Conservation (phyloP, 2,888 invertebrate species). For the Drosophila fungiperda region DNA sequence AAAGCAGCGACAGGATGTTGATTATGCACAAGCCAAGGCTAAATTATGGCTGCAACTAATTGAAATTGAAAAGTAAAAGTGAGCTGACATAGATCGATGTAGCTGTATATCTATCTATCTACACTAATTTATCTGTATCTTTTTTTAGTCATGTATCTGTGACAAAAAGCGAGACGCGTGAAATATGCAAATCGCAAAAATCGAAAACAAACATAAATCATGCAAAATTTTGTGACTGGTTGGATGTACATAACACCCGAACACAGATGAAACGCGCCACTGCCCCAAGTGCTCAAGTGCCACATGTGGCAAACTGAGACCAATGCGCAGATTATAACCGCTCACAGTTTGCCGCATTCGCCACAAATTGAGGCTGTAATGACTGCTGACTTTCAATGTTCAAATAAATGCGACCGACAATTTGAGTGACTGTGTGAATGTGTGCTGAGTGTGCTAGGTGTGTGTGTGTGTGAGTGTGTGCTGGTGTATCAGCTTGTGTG, state of each 20-base stretch:
- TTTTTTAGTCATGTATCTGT: slow-evolving; percentile 27
- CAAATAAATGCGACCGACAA: slow-evolving; percentile 75
- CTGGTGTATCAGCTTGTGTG: not conserved
- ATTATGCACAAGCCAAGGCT: slow-evolving; percentile 28
- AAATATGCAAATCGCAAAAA: slow-evolving; percentile 76
- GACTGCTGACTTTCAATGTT: slow-evolving; percentile 77
- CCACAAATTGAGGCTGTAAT: slow-evolving; percentile 74
- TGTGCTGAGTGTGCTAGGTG: slow-evolving; percentile 9
- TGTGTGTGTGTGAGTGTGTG: slow-evolving; percentile 1
- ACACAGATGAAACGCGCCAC: slow-evolving; percentile 13
- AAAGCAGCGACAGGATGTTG: slow-evolving; percentile 29
- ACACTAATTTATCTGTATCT: slow-evolving; percentile 41
- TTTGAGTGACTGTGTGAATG: slow-evolving; percentile 18
- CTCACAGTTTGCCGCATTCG: slow-evolving; percentile 64
- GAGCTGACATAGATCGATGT: slow-evolving; percentile 52
- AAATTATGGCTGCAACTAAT: slow-evolving; percentile 61
- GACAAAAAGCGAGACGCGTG: slow-evolving; percentile 66
- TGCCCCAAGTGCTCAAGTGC: slow-evolving; percentile 40
- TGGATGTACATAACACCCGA: slow-evolving; percentile 17
- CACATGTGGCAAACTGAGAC: slow-evolving; percentile 74
- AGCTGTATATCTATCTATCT: slow-evolving; percentile 10
- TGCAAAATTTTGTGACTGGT: slow-evolving; percentile 32
- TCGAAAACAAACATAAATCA: slow-evolving; percentile 75
- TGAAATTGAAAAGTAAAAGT: slow-evolving; percentile 54
- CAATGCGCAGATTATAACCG: slow-evolving; percentile 63